Percentiles rank a stretch among this genome's conserved stretches.
Evolutionary conservation across 2,113 vertebrate species (phyloP).

Genomic region (Chaetodon auriga): DNA sequence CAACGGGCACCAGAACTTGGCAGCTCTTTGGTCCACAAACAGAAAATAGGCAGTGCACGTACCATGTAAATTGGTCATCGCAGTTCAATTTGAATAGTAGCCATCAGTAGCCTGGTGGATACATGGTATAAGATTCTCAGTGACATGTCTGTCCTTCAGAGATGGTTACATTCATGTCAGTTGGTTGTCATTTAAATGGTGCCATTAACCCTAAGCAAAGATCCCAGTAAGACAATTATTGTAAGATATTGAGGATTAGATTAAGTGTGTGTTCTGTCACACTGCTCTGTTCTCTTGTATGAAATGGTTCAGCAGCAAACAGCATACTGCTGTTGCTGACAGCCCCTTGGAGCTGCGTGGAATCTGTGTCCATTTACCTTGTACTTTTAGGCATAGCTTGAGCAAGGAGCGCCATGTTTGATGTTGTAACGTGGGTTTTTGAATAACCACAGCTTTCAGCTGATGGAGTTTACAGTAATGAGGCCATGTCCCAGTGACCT

Average conservation of each 20-base stretch:
- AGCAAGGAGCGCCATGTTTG: constrained; percentile 38
- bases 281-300: constrained; percentile 6
- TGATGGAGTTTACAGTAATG: constrained; percentile 21
- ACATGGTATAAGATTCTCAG: neutral
- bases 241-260: neutral
- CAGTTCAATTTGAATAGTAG: constrained; percentile 22
- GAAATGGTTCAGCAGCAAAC: neutral
- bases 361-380: constrained; percentile 41
- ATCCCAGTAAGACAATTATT: neutral
- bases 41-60: neutral
- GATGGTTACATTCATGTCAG: neutral
- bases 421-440: constrained; percentile 17
- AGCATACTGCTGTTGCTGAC: neutral
- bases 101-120: neutral
- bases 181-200: constrained; percentile 4
- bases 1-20: neutral
- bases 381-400: constrained; percentile 62
- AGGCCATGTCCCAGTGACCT: neutral
- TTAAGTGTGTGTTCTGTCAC: neutral
- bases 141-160: neutral
- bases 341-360: constrained; percentile 8
- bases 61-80: neutral
- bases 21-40: neutral
- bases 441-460: constrained; percentile 8
- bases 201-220: neutral